phyloP scores from a whole-genome alignment of 2,113 vertebrate species.

The Mastomys coucha region DNA sequence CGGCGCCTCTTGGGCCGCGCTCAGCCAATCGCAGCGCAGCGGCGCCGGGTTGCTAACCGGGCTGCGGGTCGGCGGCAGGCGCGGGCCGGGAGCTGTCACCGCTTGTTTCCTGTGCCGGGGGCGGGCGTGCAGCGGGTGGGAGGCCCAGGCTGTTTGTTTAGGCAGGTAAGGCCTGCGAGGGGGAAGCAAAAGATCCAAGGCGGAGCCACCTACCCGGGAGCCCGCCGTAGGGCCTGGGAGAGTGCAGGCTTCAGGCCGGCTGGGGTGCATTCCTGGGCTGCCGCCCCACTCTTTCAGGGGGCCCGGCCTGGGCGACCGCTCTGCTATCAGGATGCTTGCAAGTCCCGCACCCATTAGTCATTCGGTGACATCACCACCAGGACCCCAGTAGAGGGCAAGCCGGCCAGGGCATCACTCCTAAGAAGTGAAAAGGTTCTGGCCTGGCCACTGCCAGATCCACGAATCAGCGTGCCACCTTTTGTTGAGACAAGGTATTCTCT shows the following conservation, averaged over 20 bases:
- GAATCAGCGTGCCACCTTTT: not conserved
- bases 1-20: conserved; percentile 58
- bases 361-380: not conserved
- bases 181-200: conserved; percentile 52
- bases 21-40: conserved; percentile 71
- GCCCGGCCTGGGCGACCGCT: not conserved
- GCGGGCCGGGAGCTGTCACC: conserved; percentile 79
- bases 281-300: not conserved
- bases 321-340: not conserved
- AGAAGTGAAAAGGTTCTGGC: not conserved
- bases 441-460: not conserved
- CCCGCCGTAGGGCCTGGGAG: conserved; percentile 57
- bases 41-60: conserved; percentile 83
- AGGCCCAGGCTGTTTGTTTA: conserved; percentile 81
- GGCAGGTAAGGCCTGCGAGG: conserved; percentile 82
- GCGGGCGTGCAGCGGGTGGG: conserved; percentile 69
- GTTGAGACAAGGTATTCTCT: not conserved
- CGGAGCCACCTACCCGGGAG: conserved; percentile 26
- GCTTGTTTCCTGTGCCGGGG: conserved; percentile 81
- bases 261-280: not conserved
- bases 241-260: not conserved
- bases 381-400: not conserved
- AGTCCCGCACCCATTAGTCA: not conserved
- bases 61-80: conserved; percentile 23
- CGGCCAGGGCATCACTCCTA: not conserved